A percentile compares a stretch with the other conserved stretches of the same genome.
These are phyloP conservation scores for Araneus ventricosus DNA, from an alignment of 1,140 invertebrate species.

Conservation along the genomic window DNA sequence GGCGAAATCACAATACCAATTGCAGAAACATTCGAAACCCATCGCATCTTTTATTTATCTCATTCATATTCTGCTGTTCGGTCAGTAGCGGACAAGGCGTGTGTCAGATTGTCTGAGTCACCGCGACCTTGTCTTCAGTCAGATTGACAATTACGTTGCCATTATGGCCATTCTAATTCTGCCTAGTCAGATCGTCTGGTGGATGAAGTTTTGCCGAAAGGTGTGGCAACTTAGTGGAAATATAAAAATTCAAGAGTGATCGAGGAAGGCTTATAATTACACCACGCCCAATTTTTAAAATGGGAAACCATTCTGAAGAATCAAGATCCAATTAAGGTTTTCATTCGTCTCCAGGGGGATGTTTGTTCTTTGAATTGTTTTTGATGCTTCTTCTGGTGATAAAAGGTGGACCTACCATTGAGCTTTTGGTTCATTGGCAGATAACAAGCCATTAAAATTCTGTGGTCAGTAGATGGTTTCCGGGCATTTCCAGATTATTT, in stretches of 20 bases:
- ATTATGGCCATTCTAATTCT: background rate
- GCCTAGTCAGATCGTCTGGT: background rate
- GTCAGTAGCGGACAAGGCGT: background rate
- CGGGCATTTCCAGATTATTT: background rate
- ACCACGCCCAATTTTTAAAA: conserved; percentile 36
- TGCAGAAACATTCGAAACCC: background rate
- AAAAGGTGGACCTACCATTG: background rate
- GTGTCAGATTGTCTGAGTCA: background rate
- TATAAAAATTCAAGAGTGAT: background rate
- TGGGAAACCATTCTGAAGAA: background rate
- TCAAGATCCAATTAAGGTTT: conserved; percentile 1
- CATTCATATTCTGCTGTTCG: background rate
- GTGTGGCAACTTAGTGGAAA: background rate
- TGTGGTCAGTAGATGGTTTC: too few relatives aligned
- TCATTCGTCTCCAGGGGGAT: background rate
- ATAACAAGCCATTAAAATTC: background rate
- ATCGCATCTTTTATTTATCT: background rate
- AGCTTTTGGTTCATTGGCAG: background rate
- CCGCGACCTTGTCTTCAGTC: background rate
- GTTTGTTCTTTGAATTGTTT: background rate
- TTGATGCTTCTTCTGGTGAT: background rate
- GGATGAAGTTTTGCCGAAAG: background rate
- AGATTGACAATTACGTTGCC: background rate
- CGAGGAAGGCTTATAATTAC: conserved; percentile 34
- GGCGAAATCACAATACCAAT: background rate